These are phyloP conservation scores for Rousettus madagascariensis DNA, from an alignment of 2,797 vertebrate genomes.

Conservation along the genomic window DNA sequence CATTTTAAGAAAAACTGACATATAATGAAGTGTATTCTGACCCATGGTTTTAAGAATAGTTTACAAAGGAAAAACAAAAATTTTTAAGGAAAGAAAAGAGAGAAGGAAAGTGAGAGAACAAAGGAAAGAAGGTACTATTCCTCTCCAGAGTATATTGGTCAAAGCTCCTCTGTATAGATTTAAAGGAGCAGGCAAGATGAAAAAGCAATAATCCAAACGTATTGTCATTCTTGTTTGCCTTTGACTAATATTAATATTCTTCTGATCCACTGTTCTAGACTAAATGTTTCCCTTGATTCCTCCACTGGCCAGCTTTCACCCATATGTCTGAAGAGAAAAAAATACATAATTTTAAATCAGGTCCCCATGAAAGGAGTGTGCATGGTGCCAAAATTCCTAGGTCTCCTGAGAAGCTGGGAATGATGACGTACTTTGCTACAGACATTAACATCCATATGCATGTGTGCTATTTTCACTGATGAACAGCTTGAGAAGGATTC, in stretches of 20 bases:
- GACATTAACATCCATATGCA: slow-evolving; percentile 8
- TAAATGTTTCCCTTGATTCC: not conserved
- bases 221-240: not conserved
- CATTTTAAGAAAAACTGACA: not conserved
- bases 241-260: not conserved
- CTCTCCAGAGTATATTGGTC: not conserved
- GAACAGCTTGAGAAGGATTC: slow-evolving; percentile 41
- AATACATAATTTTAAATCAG: not conserved
- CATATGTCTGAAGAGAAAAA: not conserved
- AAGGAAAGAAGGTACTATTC: not conserved
- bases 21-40: not conserved
- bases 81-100: not conserved
- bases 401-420: not conserved
- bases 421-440: not conserved
- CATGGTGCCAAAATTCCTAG: not conserved
- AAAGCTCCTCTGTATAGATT: not conserved
- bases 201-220: not conserved
- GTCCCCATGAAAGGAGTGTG: not conserved
- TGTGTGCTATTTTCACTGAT: slow-evolving; percentile 47
- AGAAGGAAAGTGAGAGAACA: not conserved
- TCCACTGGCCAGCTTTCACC: not conserved
- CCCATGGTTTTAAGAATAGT: not conserved
- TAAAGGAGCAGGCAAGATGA: not conserved
- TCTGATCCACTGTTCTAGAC: not conserved
- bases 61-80: slow-evolving; percentile 20